Evolutionary conservation across 2,113 vertebrate species (phyloP).

Genomic region (Nannobrachium achirus): DNA sequence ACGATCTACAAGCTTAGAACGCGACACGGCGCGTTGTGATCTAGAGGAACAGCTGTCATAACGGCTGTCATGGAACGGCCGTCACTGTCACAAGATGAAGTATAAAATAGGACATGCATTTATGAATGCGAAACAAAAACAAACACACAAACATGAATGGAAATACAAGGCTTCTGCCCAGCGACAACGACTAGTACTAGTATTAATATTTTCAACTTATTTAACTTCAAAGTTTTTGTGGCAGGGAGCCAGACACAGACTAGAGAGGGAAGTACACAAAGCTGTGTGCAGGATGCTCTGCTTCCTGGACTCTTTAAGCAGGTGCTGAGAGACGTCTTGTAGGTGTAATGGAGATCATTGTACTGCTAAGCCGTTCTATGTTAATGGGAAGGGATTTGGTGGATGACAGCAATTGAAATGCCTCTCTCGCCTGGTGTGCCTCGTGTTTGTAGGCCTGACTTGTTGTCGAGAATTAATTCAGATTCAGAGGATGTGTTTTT

Average conservation of each 20-base stretch:
- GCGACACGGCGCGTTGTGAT: too few relatives aligned
- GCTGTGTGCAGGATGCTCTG: conserved; percentile 19
- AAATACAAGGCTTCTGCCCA: conserved; percentile 28
- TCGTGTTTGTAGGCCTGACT: neutral
- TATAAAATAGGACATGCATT: too few relatives aligned
- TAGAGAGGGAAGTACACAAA: conserved; percentile 9
- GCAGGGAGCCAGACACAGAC: conserved; percentile 29
- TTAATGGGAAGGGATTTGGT: conserved; percentile 31
- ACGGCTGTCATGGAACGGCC: too few relatives aligned
- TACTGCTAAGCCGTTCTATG: conserved; percentile 25
- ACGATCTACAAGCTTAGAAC: too few relatives aligned
- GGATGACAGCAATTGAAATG: conserved; percentile 29
- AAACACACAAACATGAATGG: too few relatives aligned
- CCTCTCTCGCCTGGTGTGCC: neutral
- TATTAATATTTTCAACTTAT: neutral
- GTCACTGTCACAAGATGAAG: too few relatives aligned
- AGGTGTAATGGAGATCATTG: conserved; percentile 58
- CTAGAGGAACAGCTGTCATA: too few relatives aligned
- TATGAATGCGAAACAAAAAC: too few relatives aligned
- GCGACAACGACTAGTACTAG: conserved; percentile 26
- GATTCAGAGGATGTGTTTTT: too few relatives aligned
- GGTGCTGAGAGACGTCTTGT: conserved; percentile 60
- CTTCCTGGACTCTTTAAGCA: conserved; percentile 54
- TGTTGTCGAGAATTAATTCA: too few relatives aligned
- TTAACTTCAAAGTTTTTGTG: conserved; percentile 27